A percentile compares a stretch with the other conserved stretches of the same genome.
phyloP scores from a whole-genome alignment of 2,888 invertebrate species.

The Therioaphis trifolii region DNA sequence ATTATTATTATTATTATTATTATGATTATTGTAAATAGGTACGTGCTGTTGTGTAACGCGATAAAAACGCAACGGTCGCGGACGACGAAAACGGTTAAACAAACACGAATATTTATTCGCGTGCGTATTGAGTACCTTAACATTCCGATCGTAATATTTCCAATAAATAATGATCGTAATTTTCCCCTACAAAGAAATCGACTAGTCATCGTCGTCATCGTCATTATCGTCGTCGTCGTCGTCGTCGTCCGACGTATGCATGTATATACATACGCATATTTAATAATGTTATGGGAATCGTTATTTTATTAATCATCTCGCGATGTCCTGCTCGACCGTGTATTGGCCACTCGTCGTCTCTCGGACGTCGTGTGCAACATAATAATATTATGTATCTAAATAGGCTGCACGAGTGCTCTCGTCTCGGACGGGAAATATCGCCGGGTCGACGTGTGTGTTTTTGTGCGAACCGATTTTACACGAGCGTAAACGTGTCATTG shows the following conservation, averaged over 20 bases:
- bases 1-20: no score
- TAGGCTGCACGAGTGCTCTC: not conserved
- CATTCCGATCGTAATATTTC: slow-evolving; percentile 21
- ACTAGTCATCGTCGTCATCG: slow-evolving; percentile 23
- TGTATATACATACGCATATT: not conserved
- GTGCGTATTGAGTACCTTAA: not conserved
- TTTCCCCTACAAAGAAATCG: slow-evolving; percentile 27
- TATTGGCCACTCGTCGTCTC: not conserved
- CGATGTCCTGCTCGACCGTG: not conserved
- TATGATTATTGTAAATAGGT: no score
- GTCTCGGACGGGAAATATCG: not conserved
- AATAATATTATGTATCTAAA: not conserved
- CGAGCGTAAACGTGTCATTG: slow-evolving; percentile 10
- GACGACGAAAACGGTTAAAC: not conserved
- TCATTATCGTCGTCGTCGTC: not conserved
- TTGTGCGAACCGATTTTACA: no score
- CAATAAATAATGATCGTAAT: slow-evolving; percentile 16
- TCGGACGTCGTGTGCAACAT: not conserved
- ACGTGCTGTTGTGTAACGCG: no score
- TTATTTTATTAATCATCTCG: slow-evolving; percentile 49
- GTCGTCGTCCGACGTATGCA: not conserved
- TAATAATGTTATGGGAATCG: slow-evolving; percentile 9
- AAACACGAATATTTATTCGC: not conserved
- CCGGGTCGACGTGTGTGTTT: not conserved
- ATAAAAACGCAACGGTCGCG: not conserved